A percentile compares a stretch with the other conserved stretches of the same genome.
phyloP scores from a whole-genome alignment of 2,888 invertebrate genomes.

The Agrilus mali region DNA sequence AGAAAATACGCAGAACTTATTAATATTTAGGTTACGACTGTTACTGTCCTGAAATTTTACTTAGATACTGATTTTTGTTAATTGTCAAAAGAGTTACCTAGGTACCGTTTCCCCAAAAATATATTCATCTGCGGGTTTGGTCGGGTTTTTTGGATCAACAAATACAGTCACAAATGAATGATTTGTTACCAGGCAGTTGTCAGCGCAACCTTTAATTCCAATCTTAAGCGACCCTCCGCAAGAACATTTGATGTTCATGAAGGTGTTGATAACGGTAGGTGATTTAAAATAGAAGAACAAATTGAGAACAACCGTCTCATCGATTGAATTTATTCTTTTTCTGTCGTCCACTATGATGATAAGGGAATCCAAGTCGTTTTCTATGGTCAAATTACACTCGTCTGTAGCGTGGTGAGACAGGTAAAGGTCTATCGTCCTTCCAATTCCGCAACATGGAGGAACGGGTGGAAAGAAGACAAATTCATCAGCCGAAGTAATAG shows the following conservation, averaged over 20 bases:
- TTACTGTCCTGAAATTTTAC: no score
- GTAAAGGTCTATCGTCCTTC: no score
- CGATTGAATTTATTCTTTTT: background rate
- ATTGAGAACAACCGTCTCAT: background rate
- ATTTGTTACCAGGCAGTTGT: constrained; percentile 27
- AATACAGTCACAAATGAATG: constrained; percentile 17
- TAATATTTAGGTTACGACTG: no score
- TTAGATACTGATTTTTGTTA: no score
- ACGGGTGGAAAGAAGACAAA: no score
- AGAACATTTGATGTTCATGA: constrained; percentile 13
- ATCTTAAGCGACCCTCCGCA: constrained; percentile 15
- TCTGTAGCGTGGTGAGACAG: background rate
- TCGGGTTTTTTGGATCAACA: background rate
- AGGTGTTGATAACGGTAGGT: background rate
- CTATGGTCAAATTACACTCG: background rate
- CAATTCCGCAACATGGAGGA: no score
- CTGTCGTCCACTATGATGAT: background rate
- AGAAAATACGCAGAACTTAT: no score
- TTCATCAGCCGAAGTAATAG: no score
- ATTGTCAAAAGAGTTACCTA: no score
- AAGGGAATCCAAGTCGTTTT: background rate
- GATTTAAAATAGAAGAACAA: background rate
- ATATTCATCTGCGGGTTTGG: no score
- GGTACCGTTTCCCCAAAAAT: no score
- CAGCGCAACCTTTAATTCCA: constrained; percentile 19